Percentiles rank a stretch among this genome's conserved stretches.
These are phyloP conservation scores for Cliona cf. orientalis DNA, from an alignment of 37 sponge, comb jelly and placozoan species.

Conservation along the genomic window DNA sequence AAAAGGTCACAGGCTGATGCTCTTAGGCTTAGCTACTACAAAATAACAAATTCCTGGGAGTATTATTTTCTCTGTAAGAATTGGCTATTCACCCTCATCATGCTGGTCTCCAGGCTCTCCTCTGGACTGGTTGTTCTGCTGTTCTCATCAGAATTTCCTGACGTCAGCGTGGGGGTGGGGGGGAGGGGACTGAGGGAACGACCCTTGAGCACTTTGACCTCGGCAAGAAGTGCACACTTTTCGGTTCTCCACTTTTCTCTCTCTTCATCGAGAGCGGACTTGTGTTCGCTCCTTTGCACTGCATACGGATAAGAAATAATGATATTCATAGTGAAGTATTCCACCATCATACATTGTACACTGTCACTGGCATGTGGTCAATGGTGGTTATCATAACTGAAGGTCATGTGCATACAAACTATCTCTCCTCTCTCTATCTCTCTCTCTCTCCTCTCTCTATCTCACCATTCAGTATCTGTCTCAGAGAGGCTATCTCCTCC, in stretches of 20 bases:
- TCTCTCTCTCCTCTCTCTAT: background rate
- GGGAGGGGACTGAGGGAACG: no score
- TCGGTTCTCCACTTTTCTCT: slow-evolving; percentile 9
- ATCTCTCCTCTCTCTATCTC: background rate
- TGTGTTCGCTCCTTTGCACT: slow-evolving; percentile 22
- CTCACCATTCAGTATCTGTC: slow-evolving; percentile 27
- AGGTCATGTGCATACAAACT: background rate
- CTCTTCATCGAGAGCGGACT: slow-evolving; percentile 7
- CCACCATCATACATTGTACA: background rate
- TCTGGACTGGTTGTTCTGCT: slow-evolving; percentile 9
- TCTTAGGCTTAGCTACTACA: background rate
- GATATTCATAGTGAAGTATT: background rate
- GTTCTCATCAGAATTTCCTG: background rate
- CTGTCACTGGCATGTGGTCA: background rate
- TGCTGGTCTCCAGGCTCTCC: slow-evolving; percentile 49
- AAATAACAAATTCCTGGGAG: background rate
- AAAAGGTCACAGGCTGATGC: background rate
- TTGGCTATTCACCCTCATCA: slow-evolving; percentile 31
- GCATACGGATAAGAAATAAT: background rate
- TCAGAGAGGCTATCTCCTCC: slow-evolving; percentile 72
- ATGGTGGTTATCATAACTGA: background rate
- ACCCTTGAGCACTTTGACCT: background rate
- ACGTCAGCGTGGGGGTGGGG: background rate
- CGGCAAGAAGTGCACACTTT: background rate
- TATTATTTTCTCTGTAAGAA: background rate